These are phyloP conservation scores for Muscicapa striata DNA, from an alignment of 2,797 vertebrate genomes.

Conservation along the genomic window DNA sequence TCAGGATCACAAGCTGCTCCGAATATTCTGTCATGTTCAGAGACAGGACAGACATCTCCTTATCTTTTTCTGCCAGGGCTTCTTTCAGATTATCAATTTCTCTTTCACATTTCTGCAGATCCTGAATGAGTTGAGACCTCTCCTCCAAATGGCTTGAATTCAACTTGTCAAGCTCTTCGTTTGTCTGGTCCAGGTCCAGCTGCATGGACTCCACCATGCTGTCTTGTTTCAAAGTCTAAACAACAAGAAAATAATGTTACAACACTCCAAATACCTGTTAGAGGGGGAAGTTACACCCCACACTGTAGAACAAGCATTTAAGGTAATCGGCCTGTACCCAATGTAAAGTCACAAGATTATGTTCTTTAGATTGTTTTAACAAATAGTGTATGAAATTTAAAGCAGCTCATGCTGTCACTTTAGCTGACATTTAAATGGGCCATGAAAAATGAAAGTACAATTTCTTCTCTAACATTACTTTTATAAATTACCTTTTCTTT, in stretches of 20 bases:
- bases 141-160: slow-evolving; percentile 88
- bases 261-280: not conserved
- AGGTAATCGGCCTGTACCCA: not conserved
- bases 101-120: slow-evolving; percentile 89
- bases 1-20: slow-evolving; percentile 83
- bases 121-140: slow-evolving; percentile 88
- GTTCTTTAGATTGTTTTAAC: not conserved
- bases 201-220: slow-evolving; percentile 79
- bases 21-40: slow-evolving; percentile 81
- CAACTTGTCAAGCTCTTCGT: slow-evolving; percentile 89
- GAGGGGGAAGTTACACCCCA: not conserved
- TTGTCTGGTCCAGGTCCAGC: slow-evolving; percentile 87
- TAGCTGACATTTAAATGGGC: not conserved
- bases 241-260: not conserved
- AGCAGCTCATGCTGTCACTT: not conserved
- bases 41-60: slow-evolving; percentile 80
- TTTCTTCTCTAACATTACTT: not conserved
- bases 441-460: not conserved
- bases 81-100: slow-evolving; percentile 89
- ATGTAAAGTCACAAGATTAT: rapidly evolving
- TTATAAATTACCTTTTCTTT: slow-evolving; percentile 84
- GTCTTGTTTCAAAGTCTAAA: slow-evolving; percentile 87
- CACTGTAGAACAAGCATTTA: rapidly evolving
- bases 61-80: slow-evolving; percentile 83
- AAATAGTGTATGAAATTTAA: not conserved